phyloP scores from a whole-genome alignment of 2,888 invertebrate genomes.

The Trissolcus japonicus region DNA sequence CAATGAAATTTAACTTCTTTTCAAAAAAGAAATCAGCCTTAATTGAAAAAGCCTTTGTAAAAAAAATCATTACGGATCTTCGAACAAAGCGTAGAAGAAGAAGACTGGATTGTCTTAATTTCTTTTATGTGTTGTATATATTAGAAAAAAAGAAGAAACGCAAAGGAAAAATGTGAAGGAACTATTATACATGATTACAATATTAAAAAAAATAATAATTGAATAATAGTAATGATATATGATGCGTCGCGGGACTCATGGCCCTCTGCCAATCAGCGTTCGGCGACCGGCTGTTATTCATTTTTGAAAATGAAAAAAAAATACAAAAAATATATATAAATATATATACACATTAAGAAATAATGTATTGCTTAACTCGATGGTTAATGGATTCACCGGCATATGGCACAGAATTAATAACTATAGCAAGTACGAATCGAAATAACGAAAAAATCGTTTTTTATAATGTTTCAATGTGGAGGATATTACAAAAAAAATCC shows the following conservation, averaged over 20 bases:
- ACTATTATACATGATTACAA: constrained; percentile 72
- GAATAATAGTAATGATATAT: constrained; percentile 70
- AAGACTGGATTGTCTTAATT: constrained; percentile 56
- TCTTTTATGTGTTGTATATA: constrained; percentile 74
- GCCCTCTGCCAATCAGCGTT: constrained; percentile 69
- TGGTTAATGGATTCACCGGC: constrained; percentile 62
- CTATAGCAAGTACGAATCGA: constrained; percentile 40
- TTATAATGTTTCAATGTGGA: not conserved
- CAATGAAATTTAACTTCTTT: constrained; percentile 4
- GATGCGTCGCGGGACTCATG: constrained; percentile 69
- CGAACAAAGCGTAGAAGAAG: constrained; percentile 45
- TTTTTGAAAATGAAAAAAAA: constrained; percentile 65
- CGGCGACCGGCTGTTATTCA: constrained; percentile 72
- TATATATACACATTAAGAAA: constrained; percentile 63
- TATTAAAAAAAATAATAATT: constrained; percentile 63
- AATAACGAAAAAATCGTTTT: constrained; percentile 8
- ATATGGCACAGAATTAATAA: constrained; percentile 60
- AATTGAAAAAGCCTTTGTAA: constrained; percentile 44
- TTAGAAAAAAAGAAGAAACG: constrained; percentile 57
- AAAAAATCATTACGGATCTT: constrained; percentile 54
- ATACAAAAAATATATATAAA: constrained; percentile 42
- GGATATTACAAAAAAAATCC: constrained; percentile 8
- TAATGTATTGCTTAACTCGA: constrained; percentile 66
- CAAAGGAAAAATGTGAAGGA: constrained; percentile 65
- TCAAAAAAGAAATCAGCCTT: constrained; percentile 37